Percentiles rank a stretch among this genome's conserved stretches.
Evolutionary conservation across 2,113 vertebrate species (phyloP).

Genomic region (Synodontis membranacea): DNA sequence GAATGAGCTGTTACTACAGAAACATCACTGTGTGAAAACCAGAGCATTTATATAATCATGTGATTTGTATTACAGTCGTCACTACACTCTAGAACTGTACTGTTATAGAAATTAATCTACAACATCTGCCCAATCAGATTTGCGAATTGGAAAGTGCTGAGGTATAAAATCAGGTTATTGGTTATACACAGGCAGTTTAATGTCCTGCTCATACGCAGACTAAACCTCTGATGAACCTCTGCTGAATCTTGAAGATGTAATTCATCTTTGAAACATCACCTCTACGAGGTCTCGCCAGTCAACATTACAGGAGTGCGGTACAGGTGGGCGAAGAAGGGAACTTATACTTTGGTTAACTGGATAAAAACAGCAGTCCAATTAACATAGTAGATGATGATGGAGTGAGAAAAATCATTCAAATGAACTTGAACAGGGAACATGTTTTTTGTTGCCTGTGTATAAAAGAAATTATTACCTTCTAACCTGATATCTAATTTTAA

Average conservation of each 20-base stretch:
- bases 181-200: neutral
- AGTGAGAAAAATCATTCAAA: neutral
- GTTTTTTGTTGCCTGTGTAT: too few species aligned
- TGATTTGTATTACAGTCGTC: neutral
- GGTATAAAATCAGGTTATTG: neutral
- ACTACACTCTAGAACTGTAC: neutral
- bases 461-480: too few species aligned
- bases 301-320: too few species aligned
- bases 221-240: neutral
- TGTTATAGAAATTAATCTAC: neutral
- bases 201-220: neutral
- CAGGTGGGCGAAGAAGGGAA: too few species aligned
- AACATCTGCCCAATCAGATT: neutral
- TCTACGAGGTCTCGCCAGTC: too few species aligned
- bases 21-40: neutral
- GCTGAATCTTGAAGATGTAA: neutral
- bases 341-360: too few species aligned
- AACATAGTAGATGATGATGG: too few species aligned
- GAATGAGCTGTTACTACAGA: neutral
- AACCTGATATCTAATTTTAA: too few species aligned
- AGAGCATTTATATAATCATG: neutral
- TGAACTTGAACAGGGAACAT: too few species aligned
- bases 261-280: too few species aligned
- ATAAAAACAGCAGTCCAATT: too few species aligned
- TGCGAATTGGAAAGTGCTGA: neutral